phyloP scores from a whole-genome alignment of 2,113 vertebrate species.

The Candoia aspera region DNA sequence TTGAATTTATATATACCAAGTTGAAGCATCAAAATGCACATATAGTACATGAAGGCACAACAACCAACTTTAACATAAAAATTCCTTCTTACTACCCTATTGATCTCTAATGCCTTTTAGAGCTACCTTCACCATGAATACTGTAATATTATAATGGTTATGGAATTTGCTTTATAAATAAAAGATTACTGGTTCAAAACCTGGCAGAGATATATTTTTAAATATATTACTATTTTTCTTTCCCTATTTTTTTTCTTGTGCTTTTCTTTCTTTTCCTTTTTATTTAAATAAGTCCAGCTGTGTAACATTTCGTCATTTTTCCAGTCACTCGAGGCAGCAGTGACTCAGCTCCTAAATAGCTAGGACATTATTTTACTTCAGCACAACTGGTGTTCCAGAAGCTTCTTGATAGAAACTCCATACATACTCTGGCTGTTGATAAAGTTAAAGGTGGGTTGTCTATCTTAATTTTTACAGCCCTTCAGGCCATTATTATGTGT shows the following conservation, averaged over 20 bases:
- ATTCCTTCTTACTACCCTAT: neutral
- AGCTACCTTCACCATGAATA: neutral
- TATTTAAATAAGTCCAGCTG: neutral
- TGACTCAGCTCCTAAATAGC: neutral
- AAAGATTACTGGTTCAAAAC: neutral
- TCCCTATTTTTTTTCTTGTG: neutral
- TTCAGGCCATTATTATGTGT: neutral
- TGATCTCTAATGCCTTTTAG: neutral
- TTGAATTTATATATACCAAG: neutral
- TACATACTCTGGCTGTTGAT: neutral
- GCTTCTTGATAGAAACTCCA: neutral
- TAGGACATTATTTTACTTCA: neutral
- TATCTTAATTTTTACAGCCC: neutral
- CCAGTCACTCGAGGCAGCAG: neutral
- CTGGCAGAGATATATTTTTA: neutral
- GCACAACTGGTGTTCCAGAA: neutral
- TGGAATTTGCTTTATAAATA: neutral
- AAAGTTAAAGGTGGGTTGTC: neutral
- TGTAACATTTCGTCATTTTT: neutral
- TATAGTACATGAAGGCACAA: neutral
- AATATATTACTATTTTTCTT: neutral
- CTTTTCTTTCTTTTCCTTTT: neutral
- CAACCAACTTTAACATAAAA: neutral
- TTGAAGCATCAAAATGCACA: neutral
- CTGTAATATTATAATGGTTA: neutral